A percentile compares a stretch with the other conserved stretches of the same genome.
phyloP scores from a whole-genome alignment of 1,140 invertebrate genomes.

The Drosophila watanabei region DNA sequence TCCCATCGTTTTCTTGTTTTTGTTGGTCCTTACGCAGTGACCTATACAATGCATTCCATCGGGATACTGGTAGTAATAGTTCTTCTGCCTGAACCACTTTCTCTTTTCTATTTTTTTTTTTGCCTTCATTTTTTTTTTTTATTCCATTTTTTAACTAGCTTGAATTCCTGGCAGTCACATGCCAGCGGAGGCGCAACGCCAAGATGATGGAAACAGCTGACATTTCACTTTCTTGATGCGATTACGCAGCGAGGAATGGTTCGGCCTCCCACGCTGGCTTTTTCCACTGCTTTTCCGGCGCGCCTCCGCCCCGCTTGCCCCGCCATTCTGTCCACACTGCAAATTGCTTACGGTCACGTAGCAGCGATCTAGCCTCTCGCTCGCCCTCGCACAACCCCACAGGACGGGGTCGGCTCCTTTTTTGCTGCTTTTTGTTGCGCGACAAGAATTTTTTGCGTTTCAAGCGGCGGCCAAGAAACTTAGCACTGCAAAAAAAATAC shows the following conservation, averaged over 20 bases:
- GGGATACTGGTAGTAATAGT: slow-evolving; percentile 40
- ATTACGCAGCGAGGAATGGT: slow-evolving; percentile 62
- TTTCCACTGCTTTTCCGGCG: slow-evolving; percentile 12
- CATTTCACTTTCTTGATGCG: slow-evolving; percentile 76
- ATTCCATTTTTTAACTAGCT: slow-evolving; percentile 64
- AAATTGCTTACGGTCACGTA: slow-evolving; percentile 76
- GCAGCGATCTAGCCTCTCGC: slow-evolving; percentile 21
- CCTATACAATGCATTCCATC: slow-evolving; percentile 63
- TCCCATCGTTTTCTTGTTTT: slow-evolving; percentile 12
- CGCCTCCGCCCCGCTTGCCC: neutral
- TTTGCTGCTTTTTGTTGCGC: slow-evolving; percentile 57
- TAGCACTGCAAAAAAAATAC: slow-evolving; percentile 8
- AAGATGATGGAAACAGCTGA: slow-evolving; percentile 71
- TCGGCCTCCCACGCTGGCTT: slow-evolving; percentile 11
- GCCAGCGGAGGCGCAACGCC: slow-evolving; percentile 37
- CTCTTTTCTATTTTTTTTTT: neutral
- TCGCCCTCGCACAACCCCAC: slow-evolving; percentile 1
- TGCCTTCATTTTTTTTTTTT: slow-evolving; percentile 17
- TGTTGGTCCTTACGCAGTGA: slow-evolving; percentile 53
- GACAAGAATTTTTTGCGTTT: slow-evolving; percentile 67
- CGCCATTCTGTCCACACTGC: slow-evolving; percentile 42
- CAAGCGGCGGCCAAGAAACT: slow-evolving; percentile 39
- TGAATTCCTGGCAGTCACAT: slow-evolving; percentile 65
- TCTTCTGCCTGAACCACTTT: neutral
- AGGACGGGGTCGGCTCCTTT: slow-evolving; percentile 24